Evolutionary conservation across 2,888 invertebrate species (phyloP), one percentile per base, ranked within the genome.

Genomic region (Polyploca ridens): DNA sequence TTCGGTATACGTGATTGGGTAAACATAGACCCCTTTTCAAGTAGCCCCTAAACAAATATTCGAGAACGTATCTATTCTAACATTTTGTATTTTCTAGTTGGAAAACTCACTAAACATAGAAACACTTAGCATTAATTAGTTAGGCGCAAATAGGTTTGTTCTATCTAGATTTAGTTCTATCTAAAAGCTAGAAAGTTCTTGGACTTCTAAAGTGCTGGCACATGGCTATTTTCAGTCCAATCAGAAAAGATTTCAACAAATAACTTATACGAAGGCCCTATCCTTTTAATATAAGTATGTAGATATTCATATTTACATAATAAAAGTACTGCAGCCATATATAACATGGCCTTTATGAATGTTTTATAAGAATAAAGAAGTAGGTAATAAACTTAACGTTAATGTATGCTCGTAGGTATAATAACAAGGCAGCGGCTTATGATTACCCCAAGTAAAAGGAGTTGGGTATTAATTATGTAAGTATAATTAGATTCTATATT

Each of bases 111-210:
- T 63, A 57, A 62, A 63, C 44, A 66, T 59, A 66, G 64, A 64
- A 64, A 62, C 58, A 57, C 63, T 62, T 38, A 49, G 63, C 62
- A 44, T 62, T 54, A 63, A 63, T 67, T 63, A 62, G 65, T 62
- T 59, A 62, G 58, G 16, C 27, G 16, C 41, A 38, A 44, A 41
- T 64, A 54, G 16, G 49, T 49, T 16, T 5, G 49, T 16, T 49
- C 49, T n/a, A 49, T 49, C 16, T n/a, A 46, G 46, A 6, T 49
- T 49, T 7, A 7, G 16, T 4, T 49, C 16, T 16, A 16, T 49
- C 14, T 10, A 19, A 54, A 54, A 54, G 46, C 46, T n/a, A 10
- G n/a, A n/a, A 46, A n/a, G 46, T 54, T 49, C 60, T 62, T 35
- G 49, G 58, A 64, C 65, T 64, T n/a, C 16, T 19, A 19, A 16